A percentile compares a stretch with the other conserved stretches of the same genome.
Evolutionary conservation across 2,797 vertebrate species (phyloP).

Genomic region (Paramormyrops hopkinsi): DNA sequence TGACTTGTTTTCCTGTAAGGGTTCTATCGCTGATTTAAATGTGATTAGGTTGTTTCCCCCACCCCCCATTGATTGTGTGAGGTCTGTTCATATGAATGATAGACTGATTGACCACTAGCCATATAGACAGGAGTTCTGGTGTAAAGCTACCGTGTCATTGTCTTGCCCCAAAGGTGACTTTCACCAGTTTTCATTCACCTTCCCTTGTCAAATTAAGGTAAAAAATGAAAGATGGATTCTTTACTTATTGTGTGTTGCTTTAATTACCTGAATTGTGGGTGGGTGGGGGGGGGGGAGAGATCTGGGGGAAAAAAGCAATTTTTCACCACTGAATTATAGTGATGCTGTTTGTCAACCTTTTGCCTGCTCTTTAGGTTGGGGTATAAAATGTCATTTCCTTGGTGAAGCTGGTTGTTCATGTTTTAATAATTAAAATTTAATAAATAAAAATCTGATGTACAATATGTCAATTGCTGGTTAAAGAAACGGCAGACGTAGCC

Average conservation of each 20-base stretch:
- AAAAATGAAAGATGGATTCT: neutral
- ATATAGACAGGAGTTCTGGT: neutral
- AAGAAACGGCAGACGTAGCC: neutral
- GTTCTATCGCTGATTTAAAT: neutral
- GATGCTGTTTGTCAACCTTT: constrained; percentile 16
- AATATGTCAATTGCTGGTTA: neutral
- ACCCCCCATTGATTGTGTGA: neutral
- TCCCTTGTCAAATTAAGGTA: neutral
- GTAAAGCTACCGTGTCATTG: neutral
- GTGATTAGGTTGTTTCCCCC: neutral
- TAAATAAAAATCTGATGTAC: neutral
- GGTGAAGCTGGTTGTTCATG: constrained; percentile 17
- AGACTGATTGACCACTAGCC: neutral
- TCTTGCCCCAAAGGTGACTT: neutral
- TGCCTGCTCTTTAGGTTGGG: constrained; percentile 24
- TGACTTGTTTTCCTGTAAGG: neutral
- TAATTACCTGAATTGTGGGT: neutral
- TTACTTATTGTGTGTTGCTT: constrained; percentile 21
- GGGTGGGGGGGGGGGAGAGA: neutral
- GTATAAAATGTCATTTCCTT: constrained; percentile 18
- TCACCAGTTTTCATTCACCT: neutral
- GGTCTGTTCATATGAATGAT: neutral
- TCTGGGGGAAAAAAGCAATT: neutral
- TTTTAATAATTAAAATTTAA: constrained; percentile 26
- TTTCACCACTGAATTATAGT: neutral